These are phyloP conservation scores for Diarsia dahlii DNA, from an alignment of 2,888 invertebrate species.

Conservation along the genomic window DNA sequence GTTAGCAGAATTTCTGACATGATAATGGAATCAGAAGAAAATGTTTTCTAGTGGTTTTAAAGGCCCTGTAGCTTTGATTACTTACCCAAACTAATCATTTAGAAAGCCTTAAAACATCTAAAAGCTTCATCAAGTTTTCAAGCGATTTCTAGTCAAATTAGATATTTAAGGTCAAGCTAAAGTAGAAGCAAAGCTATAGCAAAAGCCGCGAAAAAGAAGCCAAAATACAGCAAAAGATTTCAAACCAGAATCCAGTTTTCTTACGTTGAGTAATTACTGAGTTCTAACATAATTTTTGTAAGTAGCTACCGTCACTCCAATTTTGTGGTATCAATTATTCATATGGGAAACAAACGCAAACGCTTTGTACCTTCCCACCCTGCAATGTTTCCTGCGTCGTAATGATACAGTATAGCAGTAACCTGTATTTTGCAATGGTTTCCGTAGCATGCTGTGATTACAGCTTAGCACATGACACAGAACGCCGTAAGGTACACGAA, in stretches of 20 bases:
- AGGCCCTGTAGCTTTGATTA: no score
- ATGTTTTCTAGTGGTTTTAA: no score
- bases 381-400: conserved; percentile 13
- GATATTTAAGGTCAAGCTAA: not conserved
- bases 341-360: conserved; percentile 1
- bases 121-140: not conserved
- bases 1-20: no score
- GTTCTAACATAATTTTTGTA: not conserved
- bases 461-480: not conserved
- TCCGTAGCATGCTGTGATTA: not conserved
- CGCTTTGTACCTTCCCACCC: not conserved
- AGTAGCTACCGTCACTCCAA: not conserved
- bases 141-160: not conserved
- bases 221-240: not conserved
- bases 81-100: not conserved
- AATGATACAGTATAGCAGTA: conserved; percentile 18
- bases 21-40: no score
- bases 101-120: not conserved
- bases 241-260: not conserved
- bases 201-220: not conserved
- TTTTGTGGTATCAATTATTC: not conserved
- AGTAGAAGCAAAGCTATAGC: not conserved
- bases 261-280: not conserved
- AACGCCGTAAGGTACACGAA: not conserved
- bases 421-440: conserved; percentile 17